Evolutionary conservation across 1,140 invertebrate species (phyloP).

Genomic region (Magallana angulata): DNA sequence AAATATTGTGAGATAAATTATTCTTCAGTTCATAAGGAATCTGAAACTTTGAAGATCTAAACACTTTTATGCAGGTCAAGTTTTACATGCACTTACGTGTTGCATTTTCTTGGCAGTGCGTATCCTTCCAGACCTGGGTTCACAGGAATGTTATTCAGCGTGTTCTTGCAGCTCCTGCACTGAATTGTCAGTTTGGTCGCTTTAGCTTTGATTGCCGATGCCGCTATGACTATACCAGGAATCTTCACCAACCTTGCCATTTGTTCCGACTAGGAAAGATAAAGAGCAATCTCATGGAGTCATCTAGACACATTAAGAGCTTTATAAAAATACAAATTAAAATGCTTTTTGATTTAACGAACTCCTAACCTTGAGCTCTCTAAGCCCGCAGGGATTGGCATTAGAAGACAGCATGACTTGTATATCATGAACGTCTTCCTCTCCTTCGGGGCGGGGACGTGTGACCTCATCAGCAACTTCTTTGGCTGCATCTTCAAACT

Average conservation of each 20-base stretch:
- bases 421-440: conserved; percentile 95
- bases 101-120: conserved; percentile 96
- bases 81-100: conserved; percentile 84
- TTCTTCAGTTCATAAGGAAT: too few relatives aligned
- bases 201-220: conserved; percentile 96
- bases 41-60: too few relatives aligned
- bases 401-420: conserved; percentile 94
- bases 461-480: conserved; percentile 99
- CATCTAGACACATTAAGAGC: neutral
- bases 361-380: conserved; percentile 89
- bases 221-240: conserved; percentile 96
- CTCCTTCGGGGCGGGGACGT: conserved; percentile 89
- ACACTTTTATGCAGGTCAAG: too few relatives aligned
- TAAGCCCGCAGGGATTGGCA: conserved; percentile 89
- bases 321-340: neutral
- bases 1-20: too few relatives aligned
- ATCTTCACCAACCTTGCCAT: conserved; percentile 97
- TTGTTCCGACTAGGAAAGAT: conserved; percentile 89
- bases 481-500: conserved; percentile 97
- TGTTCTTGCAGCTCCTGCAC: conserved; percentile 94
- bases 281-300: neutral
- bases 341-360: neutral
- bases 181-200: conserved; percentile 97
- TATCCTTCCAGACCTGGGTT: conserved; percentile 98
- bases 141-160: conserved; percentile 93